phyloP scores from a whole-genome alignment of 2,113 vertebrate species.

The Euleptes europaea region DNA sequence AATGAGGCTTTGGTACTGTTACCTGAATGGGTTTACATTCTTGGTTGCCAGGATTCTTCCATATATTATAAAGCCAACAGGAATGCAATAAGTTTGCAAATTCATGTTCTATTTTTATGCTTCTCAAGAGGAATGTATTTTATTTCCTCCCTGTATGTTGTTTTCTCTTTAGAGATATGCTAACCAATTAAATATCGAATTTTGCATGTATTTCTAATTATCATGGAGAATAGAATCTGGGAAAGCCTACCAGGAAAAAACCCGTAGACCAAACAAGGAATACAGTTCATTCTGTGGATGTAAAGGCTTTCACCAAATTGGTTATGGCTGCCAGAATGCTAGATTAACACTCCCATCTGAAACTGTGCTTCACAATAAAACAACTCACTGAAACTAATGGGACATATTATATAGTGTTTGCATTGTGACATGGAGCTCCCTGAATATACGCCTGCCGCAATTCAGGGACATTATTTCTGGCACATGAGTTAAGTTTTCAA shows the following conservation, averaged over 20 bases:
- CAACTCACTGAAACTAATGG: slow-evolving; percentile 28
- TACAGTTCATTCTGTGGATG: neutral
- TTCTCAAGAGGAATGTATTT: neutral
- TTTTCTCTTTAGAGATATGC: slow-evolving; percentile 2
- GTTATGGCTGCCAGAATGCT: neutral
- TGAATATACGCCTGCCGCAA: slow-evolving; percentile 11
- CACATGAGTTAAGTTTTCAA: neutral
- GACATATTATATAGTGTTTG: neutral
- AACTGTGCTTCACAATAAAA: slow-evolving; percentile 27
- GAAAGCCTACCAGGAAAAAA: neutral
- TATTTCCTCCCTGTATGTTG: neutral
- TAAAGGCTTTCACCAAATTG: neutral
- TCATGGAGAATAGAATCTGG: slow-evolving; percentile 2
- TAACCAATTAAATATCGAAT: neutral
- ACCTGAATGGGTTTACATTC: neutral
- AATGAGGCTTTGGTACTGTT: neutral
- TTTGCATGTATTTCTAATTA: slow-evolving; percentile 7
- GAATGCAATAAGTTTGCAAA: neutral
- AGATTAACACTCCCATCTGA: neutral
- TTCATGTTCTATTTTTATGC: neutral
- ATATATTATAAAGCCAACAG: neutral
- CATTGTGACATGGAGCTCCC: neutral
- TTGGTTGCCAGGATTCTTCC: neutral
- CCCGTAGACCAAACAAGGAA: neutral
- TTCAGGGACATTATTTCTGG: slow-evolving; percentile 14